Base-by-base conservation (phyloP, 2,113 vertebrate genomes). In the Prochilodus magdalenae region DNA sequence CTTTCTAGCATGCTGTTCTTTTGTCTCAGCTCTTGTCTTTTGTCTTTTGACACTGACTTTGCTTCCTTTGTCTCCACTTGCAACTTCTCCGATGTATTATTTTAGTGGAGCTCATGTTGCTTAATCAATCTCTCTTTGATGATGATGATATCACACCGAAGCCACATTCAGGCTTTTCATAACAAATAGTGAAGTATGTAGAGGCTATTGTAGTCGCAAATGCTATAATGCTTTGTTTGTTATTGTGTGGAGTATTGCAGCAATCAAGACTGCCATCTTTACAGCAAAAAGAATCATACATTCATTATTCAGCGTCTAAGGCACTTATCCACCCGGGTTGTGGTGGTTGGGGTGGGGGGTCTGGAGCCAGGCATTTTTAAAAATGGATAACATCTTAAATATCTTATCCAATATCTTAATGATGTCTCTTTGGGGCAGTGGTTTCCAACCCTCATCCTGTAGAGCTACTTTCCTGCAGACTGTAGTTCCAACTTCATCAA, bases 21-120 rank as follows among this genome's bases (percentile, higher is more conserved):
- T 73, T 65, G 22, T 55, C 29, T 75, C 53, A 26, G 15, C 65
- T n/a, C n/a, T 44, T 49, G 49, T 70, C 44, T 22, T 66, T 4
- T 22, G 26, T 33, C n/a, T n/a, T n/a, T n/a, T 74, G 70, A 66
- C 72, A 71, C 66, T 29, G 66, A 79, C 67, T 72, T 29, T 18
- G 30, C 44, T 77, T 77, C 22, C 20, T 10, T n/a, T 20, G 51
- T 72, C 16, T 47, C 26, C 36, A 14, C 47, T 63, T 59, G 44
- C 47, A 30, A 57, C 69, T 63, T 51, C 55, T 36, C 36, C 13
- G 0, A 20, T 66, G 0, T n/a, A 20, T 55, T 51, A 18, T 5
- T 55, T 18, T 51, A 44, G 40, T 10, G 40, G 59, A 22, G 59
- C 24, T 70, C 2, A 40, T 12, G 20, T 40, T 22, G 36, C 7